A percentile compares a stretch with the other conserved stretches of the same genome.
Evolutionary conservation across 2,113 vertebrate species (phyloP).

Genomic region (Neogobius melanostomus): DNA sequence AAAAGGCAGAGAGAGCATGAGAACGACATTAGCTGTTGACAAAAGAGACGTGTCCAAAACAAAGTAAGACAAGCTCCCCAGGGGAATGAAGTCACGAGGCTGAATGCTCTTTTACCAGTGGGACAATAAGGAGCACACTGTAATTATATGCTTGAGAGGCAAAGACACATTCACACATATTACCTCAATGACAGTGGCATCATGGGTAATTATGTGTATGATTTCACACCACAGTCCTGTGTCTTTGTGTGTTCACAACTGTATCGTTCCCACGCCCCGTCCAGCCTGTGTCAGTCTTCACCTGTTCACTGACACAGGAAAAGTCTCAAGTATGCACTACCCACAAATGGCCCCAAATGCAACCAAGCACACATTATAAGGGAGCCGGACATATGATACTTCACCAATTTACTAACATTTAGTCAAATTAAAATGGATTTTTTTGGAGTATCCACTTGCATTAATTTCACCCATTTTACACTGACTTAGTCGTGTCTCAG

Average conservation of each 20-base stretch:
- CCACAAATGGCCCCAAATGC: slow-evolving; percentile 14
- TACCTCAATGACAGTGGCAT: not conserved
- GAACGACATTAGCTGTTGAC: slow-evolving; percentile 46
- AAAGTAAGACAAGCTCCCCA: slow-evolving; percentile 41
- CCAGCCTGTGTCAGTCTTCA: slow-evolving; percentile 28
- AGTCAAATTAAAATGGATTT: not conserved
- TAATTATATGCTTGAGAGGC: not conserved
- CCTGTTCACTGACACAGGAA: slow-evolving; percentile 34
- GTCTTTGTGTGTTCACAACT: slow-evolving; percentile 6
- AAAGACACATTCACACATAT: not conserved
- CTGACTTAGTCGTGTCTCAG: no score
- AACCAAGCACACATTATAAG: not conserved
- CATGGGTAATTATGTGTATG: slow-evolving; percentile 13
- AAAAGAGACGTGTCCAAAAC: slow-evolving; percentile 40
- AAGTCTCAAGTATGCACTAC: not conserved
- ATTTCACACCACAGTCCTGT: not conserved
- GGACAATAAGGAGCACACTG: slow-evolving; percentile 13
- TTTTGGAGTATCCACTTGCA: not conserved
- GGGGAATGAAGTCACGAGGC: slow-evolving; percentile 27
- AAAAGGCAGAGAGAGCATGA: slow-evolving; percentile 5
- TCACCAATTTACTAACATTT: not conserved
- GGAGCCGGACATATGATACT: not conserved
- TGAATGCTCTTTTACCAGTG: slow-evolving; percentile 34
- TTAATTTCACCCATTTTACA: no score
- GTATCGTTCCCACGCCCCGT: slow-evolving; percentile 32